Evolutionary conservation across 2,113 vertebrate genomes (phyloP).

Genomic region (Mesocricetus auratus): DNA sequence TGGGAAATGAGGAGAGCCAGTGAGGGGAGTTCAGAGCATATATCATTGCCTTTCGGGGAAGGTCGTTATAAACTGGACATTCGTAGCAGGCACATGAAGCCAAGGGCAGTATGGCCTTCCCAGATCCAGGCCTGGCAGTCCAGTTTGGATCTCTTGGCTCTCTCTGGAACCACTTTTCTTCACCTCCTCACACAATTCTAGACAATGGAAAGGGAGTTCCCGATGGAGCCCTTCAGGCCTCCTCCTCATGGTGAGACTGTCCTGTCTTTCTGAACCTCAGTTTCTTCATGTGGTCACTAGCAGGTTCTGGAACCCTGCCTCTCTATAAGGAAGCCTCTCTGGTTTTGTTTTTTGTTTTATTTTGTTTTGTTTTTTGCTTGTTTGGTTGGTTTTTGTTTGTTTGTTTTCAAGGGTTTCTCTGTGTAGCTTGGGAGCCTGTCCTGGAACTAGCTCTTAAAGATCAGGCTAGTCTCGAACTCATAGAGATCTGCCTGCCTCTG

Average conservation of each 20-base stretch:
- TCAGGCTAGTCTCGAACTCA: no score
- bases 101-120: no score
- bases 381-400: no score
- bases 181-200: background rate
- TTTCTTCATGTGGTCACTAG: background rate
- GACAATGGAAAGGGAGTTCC: background rate
- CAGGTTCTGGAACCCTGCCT: background rate
- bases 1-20: background rate
- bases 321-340: background rate
- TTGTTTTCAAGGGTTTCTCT: no score
- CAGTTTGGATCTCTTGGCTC: background rate
- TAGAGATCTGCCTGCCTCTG: no score
- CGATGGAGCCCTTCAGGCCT: background rate
- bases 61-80: background rate
- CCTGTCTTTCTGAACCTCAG: background rate
- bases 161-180: background rate
- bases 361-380: no score
- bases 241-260: background rate
- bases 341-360: no score
- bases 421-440: no score
- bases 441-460: no score
- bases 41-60: background rate
- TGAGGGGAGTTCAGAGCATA: background rate
- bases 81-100: background rate
- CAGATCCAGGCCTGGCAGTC: background rate